Evolutionary conservation across 1,140 invertebrate species (phyloP), one percentile per base, ranked within the genome.

Genomic region (Drosophila triauraria): DNA sequence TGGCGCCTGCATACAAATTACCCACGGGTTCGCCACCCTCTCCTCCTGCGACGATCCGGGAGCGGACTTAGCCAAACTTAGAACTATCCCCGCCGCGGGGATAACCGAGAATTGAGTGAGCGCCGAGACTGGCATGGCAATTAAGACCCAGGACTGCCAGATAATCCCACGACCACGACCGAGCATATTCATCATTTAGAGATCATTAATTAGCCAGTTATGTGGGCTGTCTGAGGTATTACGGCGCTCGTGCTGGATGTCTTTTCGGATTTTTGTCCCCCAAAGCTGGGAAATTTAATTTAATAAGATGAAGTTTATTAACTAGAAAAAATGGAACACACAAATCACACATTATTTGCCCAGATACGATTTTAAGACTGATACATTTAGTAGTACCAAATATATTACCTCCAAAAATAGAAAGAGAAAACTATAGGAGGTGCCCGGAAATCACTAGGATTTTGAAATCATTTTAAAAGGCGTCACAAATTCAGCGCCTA

Each of bases 1-100:
- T 87, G 80, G 80, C 77, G 72, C 72, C 77, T 67, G 84, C 84
- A 87, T 87, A 87, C 83, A 87, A 87, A 87, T 87, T 88, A 78
- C 63, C 54, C 67, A 43, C 47, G 35, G 74, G 48, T 43, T 61
- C 71, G 35, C 17, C 38, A 20, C 20, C 20, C 20, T 20, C 13
- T 12, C 17, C 20, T 6, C n/a, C 35, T n/a, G 23, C 13, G 0
- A 4, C 35, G 25, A 53, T 9, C 20, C 30, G 17, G 50, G 17
- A 53, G 12, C 25, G 30, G 62, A 32, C 62, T 15, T 32, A 7
- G 47, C 38, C 47, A 35, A 35, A 35, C 12, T 65, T 25, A 30
- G 9, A 74, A 74, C 70, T 74, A 72, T 60, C 38, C 46, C 53
- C 57, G n/a, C 15, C 25, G 32, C 32, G 32, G 20, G 35, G 1